A percentile compares a stretch with the other conserved stretches of the same genome.
These are phyloP conservation scores for Apaloderma vittatum DNA, from an alignment of 2,113 vertebrate species.

Conservation along the genomic window DNA sequence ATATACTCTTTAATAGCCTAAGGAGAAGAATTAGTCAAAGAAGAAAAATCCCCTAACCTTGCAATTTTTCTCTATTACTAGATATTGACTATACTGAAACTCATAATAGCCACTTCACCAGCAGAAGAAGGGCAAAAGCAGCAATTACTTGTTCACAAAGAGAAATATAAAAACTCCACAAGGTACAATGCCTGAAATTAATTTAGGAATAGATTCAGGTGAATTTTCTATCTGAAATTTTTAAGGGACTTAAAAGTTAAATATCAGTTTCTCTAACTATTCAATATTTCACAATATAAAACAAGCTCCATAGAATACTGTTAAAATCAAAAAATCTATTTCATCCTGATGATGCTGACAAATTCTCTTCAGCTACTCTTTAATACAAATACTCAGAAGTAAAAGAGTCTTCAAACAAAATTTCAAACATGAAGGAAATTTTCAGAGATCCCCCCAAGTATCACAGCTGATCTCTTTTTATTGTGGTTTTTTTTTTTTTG, in stretches of 20 bases:
- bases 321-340: background rate
- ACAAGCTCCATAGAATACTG: background rate
- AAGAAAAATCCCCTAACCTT: slow-evolving; percentile 11
- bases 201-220: background rate
- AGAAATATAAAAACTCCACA: background rate
- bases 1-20: slow-evolving; percentile 1
- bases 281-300: background rate
- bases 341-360: background rate
- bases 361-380: background rate
- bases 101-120: slow-evolving; percentile 17
- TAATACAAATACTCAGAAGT: background rate
- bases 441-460: background rate
- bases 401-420: background rate
- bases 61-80: slow-evolving; percentile 34
- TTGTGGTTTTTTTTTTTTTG: rapidly evolving
- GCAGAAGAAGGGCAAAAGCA: background rate
- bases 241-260: background rate
- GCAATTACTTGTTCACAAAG: slow-evolving; percentile 30
- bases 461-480: background rate
- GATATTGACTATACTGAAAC: slow-evolving; percentile 12
- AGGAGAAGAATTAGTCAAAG: slow-evolving; percentile 25
- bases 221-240: background rate
- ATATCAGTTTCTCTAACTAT: background rate
- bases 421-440: background rate
- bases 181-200: background rate